Conservation (phyloP, 2,797 vertebrate genomes). For the Phoeniculus purpureus region DNA sequence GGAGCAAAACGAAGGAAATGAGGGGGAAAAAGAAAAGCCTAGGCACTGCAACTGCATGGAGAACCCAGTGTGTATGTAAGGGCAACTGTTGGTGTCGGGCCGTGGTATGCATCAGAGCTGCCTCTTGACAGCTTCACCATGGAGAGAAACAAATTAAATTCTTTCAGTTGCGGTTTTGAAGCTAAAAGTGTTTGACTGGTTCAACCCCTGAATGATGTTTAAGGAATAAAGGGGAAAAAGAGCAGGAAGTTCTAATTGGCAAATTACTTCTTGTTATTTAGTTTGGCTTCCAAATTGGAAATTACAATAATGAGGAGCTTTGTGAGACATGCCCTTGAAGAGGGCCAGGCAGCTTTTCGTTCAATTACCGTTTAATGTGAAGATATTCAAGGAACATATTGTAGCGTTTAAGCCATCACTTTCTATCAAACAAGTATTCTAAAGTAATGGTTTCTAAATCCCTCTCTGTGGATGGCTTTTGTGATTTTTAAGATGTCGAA, state of each 20-base stretch:
- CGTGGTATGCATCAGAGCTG: conserved; percentile 77
- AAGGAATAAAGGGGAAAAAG: conserved; percentile 81
- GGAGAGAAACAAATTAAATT: conserved; percentile 77
- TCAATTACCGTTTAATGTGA: conserved; percentile 81
- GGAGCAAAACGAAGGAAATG: conserved; percentile 68
- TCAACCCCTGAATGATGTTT: conserved; percentile 81
- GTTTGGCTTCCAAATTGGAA: conserved; percentile 88
- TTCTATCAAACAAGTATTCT: conserved; percentile 82
- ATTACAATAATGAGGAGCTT: conserved; percentile 88
- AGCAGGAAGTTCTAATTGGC: conserved; percentile 90
- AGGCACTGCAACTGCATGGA: conserved; percentile 39
- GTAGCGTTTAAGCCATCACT: conserved; percentile 84
- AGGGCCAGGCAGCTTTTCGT: conserved; percentile 79
- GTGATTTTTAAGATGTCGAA: conserved; percentile 67
- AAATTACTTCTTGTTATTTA: conserved; percentile 89
- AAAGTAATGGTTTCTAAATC: conserved; percentile 80
- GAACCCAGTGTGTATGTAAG: conserved; percentile 54
- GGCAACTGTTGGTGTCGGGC: conserved; percentile 55
- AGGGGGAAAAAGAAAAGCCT: conserved; percentile 64
- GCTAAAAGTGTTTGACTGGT: conserved; percentile 81
- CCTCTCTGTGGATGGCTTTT: conserved; percentile 70
- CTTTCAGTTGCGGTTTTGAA: conserved; percentile 80
- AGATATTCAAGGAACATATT: conserved; percentile 81
- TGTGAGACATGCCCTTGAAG: conserved; percentile 82
- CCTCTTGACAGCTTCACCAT: conserved; percentile 76